A percentile compares a stretch with the other conserved stretches of the same genome.
Conservation (phyloP, 2,888 invertebrate species). For the Athalia rosae region DNA sequence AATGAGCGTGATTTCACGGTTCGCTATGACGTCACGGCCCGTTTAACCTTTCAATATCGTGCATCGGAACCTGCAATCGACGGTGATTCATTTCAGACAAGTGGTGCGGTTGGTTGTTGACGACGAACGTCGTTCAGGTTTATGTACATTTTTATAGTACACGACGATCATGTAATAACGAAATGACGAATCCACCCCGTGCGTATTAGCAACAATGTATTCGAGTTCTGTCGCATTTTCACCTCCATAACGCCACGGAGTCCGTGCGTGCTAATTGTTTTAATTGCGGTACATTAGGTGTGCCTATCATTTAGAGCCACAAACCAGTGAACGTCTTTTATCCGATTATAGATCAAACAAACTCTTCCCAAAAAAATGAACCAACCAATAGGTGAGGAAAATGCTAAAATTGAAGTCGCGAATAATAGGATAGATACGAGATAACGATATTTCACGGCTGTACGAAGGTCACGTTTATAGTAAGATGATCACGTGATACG, state of each 20-base stretch:
- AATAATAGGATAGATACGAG: constrained; percentile 16
- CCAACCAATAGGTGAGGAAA: background rate
- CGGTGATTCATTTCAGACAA: constrained; percentile 13
- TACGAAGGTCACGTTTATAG: constrained; percentile 1
- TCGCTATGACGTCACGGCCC: constrained; percentile 16
- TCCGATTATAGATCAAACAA: background rate
- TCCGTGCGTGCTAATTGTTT: too few species aligned
- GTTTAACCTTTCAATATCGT: constrained; percentile 4
- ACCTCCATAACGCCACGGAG: too few species aligned
- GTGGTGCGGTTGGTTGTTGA: background rate
- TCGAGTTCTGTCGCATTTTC: background rate
- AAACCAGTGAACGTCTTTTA: background rate
- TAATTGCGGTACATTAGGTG: too few species aligned
- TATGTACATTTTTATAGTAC: background rate
- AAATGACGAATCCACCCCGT: background rate
- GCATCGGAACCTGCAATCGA: background rate
- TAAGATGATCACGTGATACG: background rate
- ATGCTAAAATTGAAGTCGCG: background rate
- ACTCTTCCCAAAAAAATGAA: background rate
- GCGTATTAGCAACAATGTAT: background rate
- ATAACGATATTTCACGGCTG: constrained; percentile 4
- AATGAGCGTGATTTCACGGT: constrained; percentile 29
- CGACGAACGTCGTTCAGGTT: constrained; percentile 13
- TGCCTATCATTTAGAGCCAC: too few species aligned
- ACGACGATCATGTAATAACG: background rate